Evolutionary conservation across 2,888 invertebrate genomes (phyloP).

Genomic region (Margaritifera margaritifera): DNA sequence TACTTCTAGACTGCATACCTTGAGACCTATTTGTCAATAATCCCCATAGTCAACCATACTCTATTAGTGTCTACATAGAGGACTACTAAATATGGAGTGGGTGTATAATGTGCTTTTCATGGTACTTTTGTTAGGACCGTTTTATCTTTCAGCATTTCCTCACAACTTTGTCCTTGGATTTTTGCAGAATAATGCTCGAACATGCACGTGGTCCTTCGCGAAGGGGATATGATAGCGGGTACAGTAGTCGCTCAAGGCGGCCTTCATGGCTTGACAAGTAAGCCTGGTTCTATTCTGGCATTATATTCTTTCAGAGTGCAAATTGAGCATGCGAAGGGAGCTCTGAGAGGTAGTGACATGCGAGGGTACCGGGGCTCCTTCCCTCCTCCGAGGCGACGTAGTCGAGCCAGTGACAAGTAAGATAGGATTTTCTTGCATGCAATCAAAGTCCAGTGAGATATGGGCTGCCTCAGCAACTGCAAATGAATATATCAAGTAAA

Average conservation of each 20-base stretch:
- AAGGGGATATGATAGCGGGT: constrained; percentile 18
- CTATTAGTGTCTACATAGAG: too few relatives aligned
- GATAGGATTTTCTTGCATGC: constrained; percentile 4
- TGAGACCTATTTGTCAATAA: too few relatives aligned
- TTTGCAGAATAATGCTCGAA: constrained; percentile 84
- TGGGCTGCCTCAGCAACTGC: too few relatives aligned
- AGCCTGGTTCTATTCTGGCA: constrained; percentile 56
- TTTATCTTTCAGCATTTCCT: too few relatives aligned
- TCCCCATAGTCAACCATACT: too few relatives aligned
- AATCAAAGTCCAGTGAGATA: too few relatives aligned
- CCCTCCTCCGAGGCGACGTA: constrained; percentile 45
- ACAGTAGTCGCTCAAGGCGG: not conserved
- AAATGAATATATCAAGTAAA: too few relatives aligned
- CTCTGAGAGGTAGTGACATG: constrained; percentile 77
- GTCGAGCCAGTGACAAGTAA: constrained; percentile 56
- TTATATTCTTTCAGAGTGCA: constrained; percentile 78
- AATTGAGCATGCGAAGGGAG: constrained; percentile 87
- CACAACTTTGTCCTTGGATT: not conserved
- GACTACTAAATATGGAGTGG: too few relatives aligned
- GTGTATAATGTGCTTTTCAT: too few relatives aligned
- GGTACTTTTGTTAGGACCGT: too few relatives aligned
- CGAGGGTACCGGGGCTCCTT: constrained; percentile 43
- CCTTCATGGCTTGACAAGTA: constrained; percentile 82
- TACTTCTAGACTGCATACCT: too few relatives aligned
- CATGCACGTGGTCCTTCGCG: constrained; percentile 82